phyloP scores from a whole-genome alignment of 2,888 invertebrate species.

The Rotaria magnacalcarata region DNA sequence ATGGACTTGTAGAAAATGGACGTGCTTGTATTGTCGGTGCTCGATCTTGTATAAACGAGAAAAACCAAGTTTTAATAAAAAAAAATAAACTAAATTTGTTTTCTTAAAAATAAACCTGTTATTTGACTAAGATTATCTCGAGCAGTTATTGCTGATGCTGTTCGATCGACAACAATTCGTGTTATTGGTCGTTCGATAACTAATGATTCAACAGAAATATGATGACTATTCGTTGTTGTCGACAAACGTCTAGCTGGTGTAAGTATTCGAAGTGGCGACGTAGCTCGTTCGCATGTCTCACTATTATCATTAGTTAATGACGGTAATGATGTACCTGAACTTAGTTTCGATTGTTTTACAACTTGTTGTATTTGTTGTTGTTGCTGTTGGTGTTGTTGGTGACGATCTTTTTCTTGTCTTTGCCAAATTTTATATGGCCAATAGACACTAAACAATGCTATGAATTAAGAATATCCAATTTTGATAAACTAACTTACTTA shows the following conservation, averaged over 20 bases:
- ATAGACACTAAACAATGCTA: neutral
- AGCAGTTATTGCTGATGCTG: neutral
- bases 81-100: neutral
- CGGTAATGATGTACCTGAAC: neutral
- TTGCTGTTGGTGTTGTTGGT: conserved; percentile 7
- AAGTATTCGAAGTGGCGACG: neutral
- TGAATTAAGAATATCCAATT: too few species aligned
- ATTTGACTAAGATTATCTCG: neutral
- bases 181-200: neutral
- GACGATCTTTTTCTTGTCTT: neutral
- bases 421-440: conserved; percentile 11
- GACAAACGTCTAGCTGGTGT: neutral
- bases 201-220: neutral
- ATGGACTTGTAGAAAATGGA: neutral
- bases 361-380: neutral
- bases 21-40: neutral
- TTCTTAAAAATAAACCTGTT: neutral
- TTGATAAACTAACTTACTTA: neutral
- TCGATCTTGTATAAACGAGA: neutral
- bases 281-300: conserved; percentile 11
- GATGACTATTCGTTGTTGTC: neutral
- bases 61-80: too few species aligned
- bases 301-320: neutral
- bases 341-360: neutral
- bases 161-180: neutral